Evolutionary conservation across 2,113 vertebrate genomes (phyloP).

Genomic region (Sapayoa aenigma): DNA sequence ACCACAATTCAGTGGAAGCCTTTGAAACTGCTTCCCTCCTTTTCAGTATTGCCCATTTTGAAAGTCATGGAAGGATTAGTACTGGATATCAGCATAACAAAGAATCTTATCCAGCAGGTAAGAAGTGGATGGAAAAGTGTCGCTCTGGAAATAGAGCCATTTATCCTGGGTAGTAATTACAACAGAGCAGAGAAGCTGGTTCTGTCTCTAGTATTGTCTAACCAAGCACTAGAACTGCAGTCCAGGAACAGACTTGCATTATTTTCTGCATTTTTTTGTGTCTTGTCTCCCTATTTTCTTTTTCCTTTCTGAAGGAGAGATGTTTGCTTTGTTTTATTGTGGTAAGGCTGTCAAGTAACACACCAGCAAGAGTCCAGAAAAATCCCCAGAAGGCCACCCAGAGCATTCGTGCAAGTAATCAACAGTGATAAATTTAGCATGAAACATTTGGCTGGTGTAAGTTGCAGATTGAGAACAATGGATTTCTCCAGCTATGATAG

Average conservation of each 20-base stretch:
- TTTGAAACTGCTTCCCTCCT: background rate
- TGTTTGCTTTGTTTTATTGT: slow-evolving; percentile 13
- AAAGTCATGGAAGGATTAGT: background rate
- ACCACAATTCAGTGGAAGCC: background rate
- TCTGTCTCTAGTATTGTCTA: background rate
- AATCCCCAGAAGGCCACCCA: background rate
- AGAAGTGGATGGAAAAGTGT: background rate
- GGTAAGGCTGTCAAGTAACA: background rate
- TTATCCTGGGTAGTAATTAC: background rate
- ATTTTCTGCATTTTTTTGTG: background rate
- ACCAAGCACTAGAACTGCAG: background rate
- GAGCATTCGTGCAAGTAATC: slow-evolving; percentile 17
- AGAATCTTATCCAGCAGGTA: background rate
- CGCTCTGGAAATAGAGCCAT: background rate
- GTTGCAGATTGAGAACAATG: slow-evolving; percentile 19
- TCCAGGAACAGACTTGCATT: background rate
- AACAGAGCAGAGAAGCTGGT: background rate
- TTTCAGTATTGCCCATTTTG: background rate
- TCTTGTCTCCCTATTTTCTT: background rate
- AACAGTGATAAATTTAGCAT: slow-evolving; percentile 35
- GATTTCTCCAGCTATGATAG: background rate
- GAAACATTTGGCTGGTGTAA: slow-evolving; percentile 11
- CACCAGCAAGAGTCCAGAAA: background rate
- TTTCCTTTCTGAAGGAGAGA: background rate
- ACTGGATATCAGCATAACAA: background rate